Evolutionary conservation across 2,113 vertebrate genomes (phyloP).

Genomic region (Motacilla tschutschensis): DNA sequence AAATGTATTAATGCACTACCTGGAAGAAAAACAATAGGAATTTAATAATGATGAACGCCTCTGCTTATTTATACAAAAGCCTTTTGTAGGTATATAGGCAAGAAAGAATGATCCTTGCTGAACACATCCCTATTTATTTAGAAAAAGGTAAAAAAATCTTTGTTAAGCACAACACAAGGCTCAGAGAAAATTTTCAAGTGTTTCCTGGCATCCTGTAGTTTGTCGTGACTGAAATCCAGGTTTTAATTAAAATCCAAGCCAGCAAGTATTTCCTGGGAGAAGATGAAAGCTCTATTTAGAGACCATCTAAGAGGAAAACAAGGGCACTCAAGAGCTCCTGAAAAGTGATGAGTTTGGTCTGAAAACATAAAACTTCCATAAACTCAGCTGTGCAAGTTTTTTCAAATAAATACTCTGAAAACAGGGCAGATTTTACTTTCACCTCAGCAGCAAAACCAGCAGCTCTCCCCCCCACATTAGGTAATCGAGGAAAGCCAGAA

Average conservation of each 20-base stretch:
- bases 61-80: not conserved
- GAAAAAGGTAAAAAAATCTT: not conserved
- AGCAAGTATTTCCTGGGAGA: slow-evolving; percentile 26
- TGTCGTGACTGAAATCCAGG: not conserved
- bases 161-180: not conserved
- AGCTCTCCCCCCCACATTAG: not conserved
- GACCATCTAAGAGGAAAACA: slow-evolving; percentile 2
- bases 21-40: not conserved
- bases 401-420: not conserved
- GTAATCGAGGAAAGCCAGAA: slow-evolving; percentile 45
- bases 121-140: not conserved
- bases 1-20: not conserved
- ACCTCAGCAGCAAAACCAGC: slow-evolving; percentile 29
- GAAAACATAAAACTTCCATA: not conserved
- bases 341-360: slow-evolving; percentile 14
- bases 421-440: not conserved
- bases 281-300: slow-evolving; percentile 10
- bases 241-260: slow-evolving; percentile 28
- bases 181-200: not conserved
- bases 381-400: not conserved
- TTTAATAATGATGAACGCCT: not conserved
- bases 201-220: slow-evolving; percentile 16
- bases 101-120: not conserved
- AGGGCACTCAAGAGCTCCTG: not conserved
- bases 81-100: not conserved